Conservation (phyloP, 2,888 invertebrate species). For the Agriopis leucophaearia region DNA sequence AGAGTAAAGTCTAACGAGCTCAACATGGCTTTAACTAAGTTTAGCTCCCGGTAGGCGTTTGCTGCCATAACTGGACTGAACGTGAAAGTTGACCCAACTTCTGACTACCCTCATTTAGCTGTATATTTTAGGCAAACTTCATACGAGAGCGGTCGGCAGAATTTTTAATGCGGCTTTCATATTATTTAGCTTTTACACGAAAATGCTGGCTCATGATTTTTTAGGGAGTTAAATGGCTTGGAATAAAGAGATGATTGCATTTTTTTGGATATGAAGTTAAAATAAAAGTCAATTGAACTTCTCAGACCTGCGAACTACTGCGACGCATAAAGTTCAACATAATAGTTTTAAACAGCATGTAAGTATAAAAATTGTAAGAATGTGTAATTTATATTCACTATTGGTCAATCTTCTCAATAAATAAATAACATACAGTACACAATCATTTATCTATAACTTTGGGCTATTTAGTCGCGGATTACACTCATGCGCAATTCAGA, state of each 20-base stretch:
- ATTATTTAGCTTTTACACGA: constrained; percentile 22
- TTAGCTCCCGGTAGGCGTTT: constrained; percentile 9
- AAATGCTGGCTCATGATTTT: constrained; percentile 15
- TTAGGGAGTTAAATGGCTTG: constrained; percentile 15
- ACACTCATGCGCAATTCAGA: no score
- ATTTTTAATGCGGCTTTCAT: constrained; percentile 32
- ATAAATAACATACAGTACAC: no score
- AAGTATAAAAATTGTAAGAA: no score
- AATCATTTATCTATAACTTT: no score
- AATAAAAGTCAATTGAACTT: not conserved
- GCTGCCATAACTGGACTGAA: constrained; percentile 16
- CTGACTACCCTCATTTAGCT: constrained; percentile 28
- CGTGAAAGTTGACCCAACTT: constrained; percentile 26
- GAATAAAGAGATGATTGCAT: not conserved
- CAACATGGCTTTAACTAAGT: constrained; percentile 7
- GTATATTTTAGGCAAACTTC: constrained; percentile 33
- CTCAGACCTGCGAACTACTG: not conserved
- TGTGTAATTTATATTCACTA: no score
- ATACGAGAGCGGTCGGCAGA: constrained; percentile 21
- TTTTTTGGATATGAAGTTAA: not conserved
- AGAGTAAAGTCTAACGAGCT: not conserved
- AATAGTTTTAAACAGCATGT: no score
- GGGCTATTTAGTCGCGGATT: no score
- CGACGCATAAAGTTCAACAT: no score
- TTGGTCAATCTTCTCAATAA: no score